Conservation (phyloP, 2,797 vertebrate genomes). For the Acrossocheilus wenchowensis region DNA sequence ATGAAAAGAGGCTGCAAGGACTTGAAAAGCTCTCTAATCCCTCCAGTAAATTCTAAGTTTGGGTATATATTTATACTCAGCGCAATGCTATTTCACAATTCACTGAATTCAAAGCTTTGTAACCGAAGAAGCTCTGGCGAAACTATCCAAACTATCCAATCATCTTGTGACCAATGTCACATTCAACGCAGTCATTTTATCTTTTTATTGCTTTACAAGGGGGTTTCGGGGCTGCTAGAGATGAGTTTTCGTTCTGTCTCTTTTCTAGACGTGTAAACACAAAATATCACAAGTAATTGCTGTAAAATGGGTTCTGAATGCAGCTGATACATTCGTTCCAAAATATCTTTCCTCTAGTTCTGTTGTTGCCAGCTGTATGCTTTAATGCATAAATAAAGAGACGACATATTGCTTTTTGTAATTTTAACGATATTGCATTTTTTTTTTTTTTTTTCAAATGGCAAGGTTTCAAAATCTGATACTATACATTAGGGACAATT, state of each 20-base stretch:
- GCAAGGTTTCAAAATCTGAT: background rate
- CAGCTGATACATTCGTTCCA: slow-evolving; percentile 7
- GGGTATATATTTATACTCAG: slow-evolving; percentile 50
- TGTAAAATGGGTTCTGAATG: slow-evolving; percentile 15
- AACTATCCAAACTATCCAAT: slow-evolving; percentile 45
- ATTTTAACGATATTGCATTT: background rate
- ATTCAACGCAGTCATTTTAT: slow-evolving; percentile 17
- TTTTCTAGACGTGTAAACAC: background rate
- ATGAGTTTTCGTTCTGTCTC: slow-evolving; percentile 8
- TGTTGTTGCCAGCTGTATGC: slow-evolving; percentile 12
- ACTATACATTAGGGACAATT: background rate
- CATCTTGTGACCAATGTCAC: slow-evolving; percentile 46
- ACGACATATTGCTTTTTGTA: background rate
- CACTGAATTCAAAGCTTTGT: slow-evolving; percentile 46
- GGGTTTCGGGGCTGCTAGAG: background rate
- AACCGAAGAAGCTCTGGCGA: slow-evolving; percentile 30
- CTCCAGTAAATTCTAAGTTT: slow-evolving; percentile 52
- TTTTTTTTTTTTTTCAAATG: background rate
- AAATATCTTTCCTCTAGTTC: background rate
- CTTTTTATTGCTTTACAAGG: slow-evolving; percentile 10
- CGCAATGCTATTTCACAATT: slow-evolving; percentile 55
- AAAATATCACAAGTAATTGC: slow-evolving; percentile 6
- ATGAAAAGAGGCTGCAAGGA: slow-evolving; percentile 59
- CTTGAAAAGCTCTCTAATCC: slow-evolving; percentile 60
- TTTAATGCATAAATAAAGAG: background rate